Base-by-base conservation (phyloP, 2,113 vertebrate genomes). In the Dromaius novaehollandiae region DNA sequence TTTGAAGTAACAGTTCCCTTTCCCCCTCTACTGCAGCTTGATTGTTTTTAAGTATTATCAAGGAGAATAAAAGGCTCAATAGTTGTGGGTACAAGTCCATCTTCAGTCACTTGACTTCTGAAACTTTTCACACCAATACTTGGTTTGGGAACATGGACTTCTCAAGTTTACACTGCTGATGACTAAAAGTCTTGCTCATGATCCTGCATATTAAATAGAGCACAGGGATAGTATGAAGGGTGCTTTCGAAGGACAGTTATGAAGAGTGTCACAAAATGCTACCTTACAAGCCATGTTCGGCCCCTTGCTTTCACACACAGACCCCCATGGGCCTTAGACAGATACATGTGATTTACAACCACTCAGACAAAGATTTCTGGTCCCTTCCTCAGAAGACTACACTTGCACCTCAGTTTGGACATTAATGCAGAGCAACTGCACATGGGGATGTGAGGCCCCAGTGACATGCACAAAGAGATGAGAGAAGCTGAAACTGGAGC, bases 391-490 rank as follows among this genome's bases (percentile, higher is more conserved):
- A 44, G 74, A 84, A 65, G 40, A 61, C 46, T 80, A 26, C 11
- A 53, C 7, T 16, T 85, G 28, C 24, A 69, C 28, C 32, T 83
- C 40, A 20, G 42, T 90, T 85, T 78, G 60, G 74, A 78, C n/a
- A 36, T 30, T 22, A 61, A 80, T 9, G 20, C 60, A 90, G 55
- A 79, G 24, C 11, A 80, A 60, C 21, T 82, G 38, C 30, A 46
- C 0, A 0, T 16, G 16, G 30, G n/a, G 66, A 18, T 0, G 0
- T 13, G 8, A 90, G 56, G 68, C 55, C 61, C 46, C 70, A 55
- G 15, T 56, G 79, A 75, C 11, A 46, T 3, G 3, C 30, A 70
- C 1, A 1, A 20, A 46, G 58, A 91, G 76, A 60, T 34, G 53
- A 10, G 22, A 73, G 46, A 80, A 71, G n/a, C 9, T 91, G 30